These are phyloP conservation scores for Meleagris gallopavo DNA, from an alignment of 2,113 vertebrate genomes.

Conservation along the genomic window DNA sequence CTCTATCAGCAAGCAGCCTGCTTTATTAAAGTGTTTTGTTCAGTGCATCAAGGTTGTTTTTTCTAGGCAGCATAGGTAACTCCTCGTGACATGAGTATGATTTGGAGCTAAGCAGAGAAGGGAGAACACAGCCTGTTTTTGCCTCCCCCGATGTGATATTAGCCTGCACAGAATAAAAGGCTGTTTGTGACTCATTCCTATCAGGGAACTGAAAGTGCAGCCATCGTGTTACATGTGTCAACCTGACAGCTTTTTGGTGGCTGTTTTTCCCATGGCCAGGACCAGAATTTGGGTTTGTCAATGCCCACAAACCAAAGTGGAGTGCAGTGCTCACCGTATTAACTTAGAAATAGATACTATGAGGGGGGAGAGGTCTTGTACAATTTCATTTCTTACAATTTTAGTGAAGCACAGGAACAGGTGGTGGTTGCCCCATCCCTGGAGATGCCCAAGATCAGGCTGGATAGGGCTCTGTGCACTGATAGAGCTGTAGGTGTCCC, in stretches of 20 bases:
- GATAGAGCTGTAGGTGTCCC: too few species aligned
- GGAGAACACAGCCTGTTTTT: background rate
- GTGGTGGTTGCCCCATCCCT: too few species aligned
- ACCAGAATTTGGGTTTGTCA: background rate
- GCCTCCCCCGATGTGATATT: background rate
- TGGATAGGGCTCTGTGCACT: too few species aligned
- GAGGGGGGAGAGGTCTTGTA: background rate
- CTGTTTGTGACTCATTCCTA: background rate
- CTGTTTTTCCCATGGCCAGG: background rate
- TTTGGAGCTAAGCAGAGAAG: background rate
- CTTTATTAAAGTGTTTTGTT: background rate
- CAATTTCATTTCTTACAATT: background rate
- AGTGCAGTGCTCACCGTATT: rapidly evolving
- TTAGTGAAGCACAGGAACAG: too few species aligned
- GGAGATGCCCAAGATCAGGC: too few species aligned
- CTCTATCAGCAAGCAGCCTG: background rate
- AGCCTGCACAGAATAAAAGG: background rate
- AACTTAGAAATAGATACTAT: background rate
- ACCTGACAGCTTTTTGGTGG: background rate
- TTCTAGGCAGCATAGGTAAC: background rate
- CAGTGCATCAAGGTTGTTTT: background rate
- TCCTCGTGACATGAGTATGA: background rate
- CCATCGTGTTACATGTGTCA: background rate
- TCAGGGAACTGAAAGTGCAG: background rate
- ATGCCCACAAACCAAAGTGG: background rate